Evolutionary conservation across 2,888 invertebrate genomes (phyloP).

Genomic region (Eupithecia abbreviata): DNA sequence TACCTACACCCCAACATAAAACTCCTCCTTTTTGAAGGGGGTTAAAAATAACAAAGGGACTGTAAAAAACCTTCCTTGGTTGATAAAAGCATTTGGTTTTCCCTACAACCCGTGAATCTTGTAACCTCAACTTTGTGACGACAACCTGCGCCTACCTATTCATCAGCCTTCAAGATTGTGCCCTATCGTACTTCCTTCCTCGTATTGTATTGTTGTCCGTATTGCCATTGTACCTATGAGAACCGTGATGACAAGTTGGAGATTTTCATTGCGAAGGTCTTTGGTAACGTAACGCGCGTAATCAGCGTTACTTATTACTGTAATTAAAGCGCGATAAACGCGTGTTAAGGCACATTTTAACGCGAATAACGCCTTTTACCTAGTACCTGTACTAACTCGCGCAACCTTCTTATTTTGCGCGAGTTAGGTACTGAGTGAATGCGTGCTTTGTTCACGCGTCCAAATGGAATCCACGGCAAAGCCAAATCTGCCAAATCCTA

Average conservation of each 20-base stretch:
- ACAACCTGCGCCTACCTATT: constrained; percentile 31
- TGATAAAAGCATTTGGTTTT: too few species aligned
- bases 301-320: too few species aligned
- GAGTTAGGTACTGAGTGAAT: background rate
- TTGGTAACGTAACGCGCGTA: too few species aligned
- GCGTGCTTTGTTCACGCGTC: background rate
- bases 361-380: too few species aligned
- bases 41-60: too few species aligned
- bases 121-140: constrained; percentile 25
- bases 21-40: too few species aligned
- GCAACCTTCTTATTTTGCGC: background rate
- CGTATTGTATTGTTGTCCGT: constrained; percentile 33
- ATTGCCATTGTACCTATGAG: constrained; percentile 15
- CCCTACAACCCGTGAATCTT: background rate
- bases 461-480: background rate
- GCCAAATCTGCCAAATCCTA: too few species aligned
- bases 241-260: background rate
- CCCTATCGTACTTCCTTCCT: constrained; percentile 31
- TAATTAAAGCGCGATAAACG: too few species aligned
- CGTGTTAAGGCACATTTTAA: too few species aligned
- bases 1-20: too few species aligned
- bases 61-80: too few species aligned
- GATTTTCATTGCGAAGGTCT: background rate
- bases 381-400: too few species aligned
- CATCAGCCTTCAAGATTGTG: constrained; percentile 37